These are phyloP conservation scores for Drosophila ustulata DNA, from an alignment of 2,888 invertebrate genomes.

Conservation along the genomic window DNA sequence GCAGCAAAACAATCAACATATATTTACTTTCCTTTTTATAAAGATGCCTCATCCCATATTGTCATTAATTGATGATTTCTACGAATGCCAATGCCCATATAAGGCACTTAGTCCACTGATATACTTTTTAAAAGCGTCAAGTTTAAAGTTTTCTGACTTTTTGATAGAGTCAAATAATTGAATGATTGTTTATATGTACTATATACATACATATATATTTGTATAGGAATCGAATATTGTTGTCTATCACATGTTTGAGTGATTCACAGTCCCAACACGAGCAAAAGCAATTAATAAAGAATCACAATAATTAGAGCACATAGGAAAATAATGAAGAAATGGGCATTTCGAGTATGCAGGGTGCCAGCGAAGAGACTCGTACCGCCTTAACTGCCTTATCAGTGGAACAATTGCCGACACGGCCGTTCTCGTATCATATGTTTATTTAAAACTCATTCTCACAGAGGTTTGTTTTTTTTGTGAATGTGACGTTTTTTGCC, in stretches of 20 bases:
- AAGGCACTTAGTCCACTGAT: background rate
- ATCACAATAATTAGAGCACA: constrained; percentile 69
- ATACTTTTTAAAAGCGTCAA: background rate
- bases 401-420: constrained; percentile 61
- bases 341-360: constrained; percentile 3
- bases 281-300: constrained; percentile 66
- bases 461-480: constrained; percentile 6
- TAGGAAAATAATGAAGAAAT: constrained; percentile 27
- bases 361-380: constrained; percentile 23
- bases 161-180: background rate
- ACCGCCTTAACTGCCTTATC: constrained; percentile 59
- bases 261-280: constrained; percentile 45
- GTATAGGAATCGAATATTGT: constrained; percentile 16
- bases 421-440: constrained; percentile 53
- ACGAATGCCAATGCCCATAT: background rate
- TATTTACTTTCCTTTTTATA: background rate
- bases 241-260: constrained; percentile 63
- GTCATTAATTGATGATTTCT: background rate
- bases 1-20: too few relatives aligned
- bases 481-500: constrained; percentile 44
- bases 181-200: background rate
- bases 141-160: background rate
- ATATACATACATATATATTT: background rate
- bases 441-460: constrained; percentile 52
- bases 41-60: background rate